These are phyloP conservation scores for Campaea margaritaria DNA, from an alignment of 2,888 invertebrate species.

Conservation along the genomic window DNA sequence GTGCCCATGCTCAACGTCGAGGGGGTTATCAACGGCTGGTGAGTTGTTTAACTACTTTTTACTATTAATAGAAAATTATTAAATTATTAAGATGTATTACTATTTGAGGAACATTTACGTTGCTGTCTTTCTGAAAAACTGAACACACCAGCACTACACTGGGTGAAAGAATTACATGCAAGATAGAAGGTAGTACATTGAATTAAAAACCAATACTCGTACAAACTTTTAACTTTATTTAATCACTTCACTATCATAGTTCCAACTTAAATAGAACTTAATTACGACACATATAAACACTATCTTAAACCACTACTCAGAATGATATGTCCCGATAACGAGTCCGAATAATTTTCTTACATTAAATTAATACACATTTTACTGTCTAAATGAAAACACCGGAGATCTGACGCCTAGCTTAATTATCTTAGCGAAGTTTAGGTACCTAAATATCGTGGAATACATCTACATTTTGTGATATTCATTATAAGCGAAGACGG, in stretches of 20 bases:
- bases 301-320: conserved; percentile 74
- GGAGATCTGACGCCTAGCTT: conserved; percentile 75
- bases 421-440: conserved; percentile 70
- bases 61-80: too few species aligned
- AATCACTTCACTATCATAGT: conserved; percentile 81
- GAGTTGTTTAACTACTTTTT: conserved; percentile 60
- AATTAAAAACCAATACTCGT: conserved; percentile 52
- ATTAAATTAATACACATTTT: conserved; percentile 72
- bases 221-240: conserved; percentile 78
- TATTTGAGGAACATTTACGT: too few species aligned
- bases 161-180: too few species aligned
- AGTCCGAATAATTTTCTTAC: conserved; percentile 73
- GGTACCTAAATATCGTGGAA: conserved; percentile 71
- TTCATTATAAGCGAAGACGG: conserved; percentile 73
- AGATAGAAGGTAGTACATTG: background rate
- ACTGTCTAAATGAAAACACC: conserved; percentile 74
- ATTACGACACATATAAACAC: conserved; percentile 81
- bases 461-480: conserved; percentile 68
- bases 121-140: too few species aligned
- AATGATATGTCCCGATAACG: conserved; percentile 77
- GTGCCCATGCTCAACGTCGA: conserved; percentile 96
- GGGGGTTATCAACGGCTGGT: conserved; percentile 95
- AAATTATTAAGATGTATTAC: too few species aligned
- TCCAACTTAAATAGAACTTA: conserved; percentile 79
- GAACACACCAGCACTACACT: too few species aligned